These are phyloP conservation scores for Sceliomorpha sp. DNA, from an alignment of 2,888 invertebrate species.

Conservation along the genomic window DNA sequence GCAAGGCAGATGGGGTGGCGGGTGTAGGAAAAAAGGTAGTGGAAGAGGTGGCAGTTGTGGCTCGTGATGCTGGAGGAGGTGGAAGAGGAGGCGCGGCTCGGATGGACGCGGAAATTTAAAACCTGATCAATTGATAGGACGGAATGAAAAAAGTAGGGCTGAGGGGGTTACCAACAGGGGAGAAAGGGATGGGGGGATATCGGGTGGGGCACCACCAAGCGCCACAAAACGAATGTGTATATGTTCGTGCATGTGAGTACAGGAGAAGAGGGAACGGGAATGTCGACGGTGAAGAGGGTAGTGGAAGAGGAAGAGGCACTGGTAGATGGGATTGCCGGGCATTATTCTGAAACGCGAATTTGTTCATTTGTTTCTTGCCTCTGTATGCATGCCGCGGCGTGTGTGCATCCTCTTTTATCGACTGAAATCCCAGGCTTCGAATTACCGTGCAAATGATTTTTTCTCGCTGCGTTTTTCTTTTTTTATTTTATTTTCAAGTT, in stretches of 20 bases:
- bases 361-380: constrained; percentile 81
- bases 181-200: constrained; percentile 60
- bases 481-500: constrained; percentile 55
- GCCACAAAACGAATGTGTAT: constrained; percentile 52
- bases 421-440: constrained; percentile 81
- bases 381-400: constrained; percentile 78
- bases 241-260: constrained; percentile 41
- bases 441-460: constrained; percentile 81
- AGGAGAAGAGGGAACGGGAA: constrained; percentile 48
- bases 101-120: constrained; percentile 81
- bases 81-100: constrained; percentile 78
- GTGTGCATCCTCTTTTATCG: constrained; percentile 80
- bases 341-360: constrained; percentile 81
- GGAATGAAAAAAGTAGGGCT: constrained; percentile 80
- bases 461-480: constrained; percentile 61
- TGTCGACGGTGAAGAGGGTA: constrained; percentile 57
- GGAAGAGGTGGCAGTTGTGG: constrained; percentile 59
- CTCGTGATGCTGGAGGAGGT: constrained; percentile 71
- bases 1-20: constrained; percentile 70
- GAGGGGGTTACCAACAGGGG: constrained; percentile 66
- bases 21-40: constrained; percentile 42
- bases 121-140: constrained; percentile 81
- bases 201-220: constrained; percentile 55
- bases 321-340: constrained; percentile 80
- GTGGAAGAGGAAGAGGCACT: constrained; percentile 57